These are phyloP conservation scores for Calyptomena viridis DNA, from an alignment of 2,113 vertebrate species.

Conservation along the genomic window DNA sequence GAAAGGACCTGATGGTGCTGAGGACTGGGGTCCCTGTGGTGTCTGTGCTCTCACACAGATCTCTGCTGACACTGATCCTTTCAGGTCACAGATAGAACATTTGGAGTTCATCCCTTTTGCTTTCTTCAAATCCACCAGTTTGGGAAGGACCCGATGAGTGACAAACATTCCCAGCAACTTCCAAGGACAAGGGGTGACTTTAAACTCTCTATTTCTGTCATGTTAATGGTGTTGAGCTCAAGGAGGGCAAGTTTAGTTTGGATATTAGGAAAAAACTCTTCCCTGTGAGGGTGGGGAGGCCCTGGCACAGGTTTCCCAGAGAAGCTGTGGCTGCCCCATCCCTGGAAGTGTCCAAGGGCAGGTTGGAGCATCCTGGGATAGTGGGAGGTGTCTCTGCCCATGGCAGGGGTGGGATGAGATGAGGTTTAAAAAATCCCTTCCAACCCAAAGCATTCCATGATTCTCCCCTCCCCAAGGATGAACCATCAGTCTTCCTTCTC, in stretches of 20 bases:
- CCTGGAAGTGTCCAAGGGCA: not conserved
- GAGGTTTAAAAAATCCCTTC: not conserved
- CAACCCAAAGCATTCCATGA: not conserved
- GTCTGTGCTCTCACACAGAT: not conserved
- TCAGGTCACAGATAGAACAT: not conserved
- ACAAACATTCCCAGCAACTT: not conserved
- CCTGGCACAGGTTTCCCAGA: not conserved
- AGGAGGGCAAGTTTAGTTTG: not conserved
- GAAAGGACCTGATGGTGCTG: not conserved
- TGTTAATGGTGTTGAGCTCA: not conserved
- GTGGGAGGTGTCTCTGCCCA: not conserved
- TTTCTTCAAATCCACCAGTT: not conserved
- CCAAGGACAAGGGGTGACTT: not conserved
- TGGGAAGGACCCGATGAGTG: not conserved
- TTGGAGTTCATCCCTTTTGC: not conserved
- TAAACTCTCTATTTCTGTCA: not conserved
- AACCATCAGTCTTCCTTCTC: not conserved
- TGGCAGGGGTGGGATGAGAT: not conserved
- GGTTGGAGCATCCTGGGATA: not conserved
- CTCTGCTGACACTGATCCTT: not conserved
- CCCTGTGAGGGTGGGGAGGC: not conserved
- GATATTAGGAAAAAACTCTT: not conserved
- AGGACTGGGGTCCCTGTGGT: not conserved
- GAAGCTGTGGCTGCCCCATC: not conserved
- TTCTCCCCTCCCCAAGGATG: not conserved